Evolutionary conservation across 2,113 vertebrate genomes (phyloP).

Genomic region (Tupaia chinensis): DNA sequence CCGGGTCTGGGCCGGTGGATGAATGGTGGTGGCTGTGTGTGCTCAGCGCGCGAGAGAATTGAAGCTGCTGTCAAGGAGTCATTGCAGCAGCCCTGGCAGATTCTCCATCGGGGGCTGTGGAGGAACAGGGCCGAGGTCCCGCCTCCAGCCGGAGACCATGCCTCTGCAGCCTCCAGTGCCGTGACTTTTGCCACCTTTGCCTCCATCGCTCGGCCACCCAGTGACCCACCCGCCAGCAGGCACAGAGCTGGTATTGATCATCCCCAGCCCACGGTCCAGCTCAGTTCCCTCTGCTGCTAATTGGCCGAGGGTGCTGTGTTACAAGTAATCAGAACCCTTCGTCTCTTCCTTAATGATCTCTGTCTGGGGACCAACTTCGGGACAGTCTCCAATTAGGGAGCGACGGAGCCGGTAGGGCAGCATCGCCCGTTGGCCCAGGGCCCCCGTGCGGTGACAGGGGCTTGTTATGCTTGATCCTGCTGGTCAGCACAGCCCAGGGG

Average conservation of each 20-base stretch:
- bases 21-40: not conserved
- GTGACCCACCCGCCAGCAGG: not conserved
- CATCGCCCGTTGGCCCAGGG: accelerated
- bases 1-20: not conserved
- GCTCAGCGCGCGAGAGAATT: not conserved
- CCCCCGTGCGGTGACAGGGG: accelerated
- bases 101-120: not conserved
- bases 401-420: accelerated
- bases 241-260: not conserved
- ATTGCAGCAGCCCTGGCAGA: not conserved
- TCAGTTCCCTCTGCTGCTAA: not conserved
- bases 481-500: accelerated
- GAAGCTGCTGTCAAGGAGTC: accelerated
- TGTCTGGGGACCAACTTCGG: not conserved
- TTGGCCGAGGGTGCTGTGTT: not conserved
- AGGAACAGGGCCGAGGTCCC: not conserved
- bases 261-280: not conserved
- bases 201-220: not conserved
- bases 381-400: not conserved
- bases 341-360: not conserved
- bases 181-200: not conserved
- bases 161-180: not conserved
- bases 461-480: not conserved
- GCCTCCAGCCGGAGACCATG: not conserved
- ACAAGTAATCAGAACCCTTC: not conserved